A percentile compares a stretch with the other conserved stretches of the same genome.
phyloP scores from a whole-genome alignment of 1,140 invertebrate genomes.

The Fopius arisanus region DNA sequence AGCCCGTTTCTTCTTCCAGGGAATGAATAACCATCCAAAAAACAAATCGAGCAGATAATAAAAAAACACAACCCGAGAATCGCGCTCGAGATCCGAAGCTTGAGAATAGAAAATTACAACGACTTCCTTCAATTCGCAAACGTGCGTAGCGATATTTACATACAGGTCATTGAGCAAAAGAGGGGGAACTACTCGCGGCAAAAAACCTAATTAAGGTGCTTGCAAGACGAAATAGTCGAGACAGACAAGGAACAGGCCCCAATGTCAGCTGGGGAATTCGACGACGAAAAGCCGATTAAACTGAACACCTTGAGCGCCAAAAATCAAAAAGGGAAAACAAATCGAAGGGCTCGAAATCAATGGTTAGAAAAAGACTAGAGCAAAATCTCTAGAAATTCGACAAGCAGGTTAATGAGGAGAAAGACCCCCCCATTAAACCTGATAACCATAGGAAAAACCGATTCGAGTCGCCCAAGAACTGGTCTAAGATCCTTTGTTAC shows the following conservation, averaged over 20 bases:
- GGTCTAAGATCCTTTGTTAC: slow-evolving; percentile 13
- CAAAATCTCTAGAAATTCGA: not conserved
- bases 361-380: not conserved
- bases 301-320: not conserved
- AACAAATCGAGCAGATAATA: slow-evolving; percentile 27
- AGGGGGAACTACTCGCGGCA: not conserved
- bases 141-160: slow-evolving; percentile 12
- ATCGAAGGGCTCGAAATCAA: not conserved
- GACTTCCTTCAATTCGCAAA: slow-evolving; percentile 24
- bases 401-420: not conserved
- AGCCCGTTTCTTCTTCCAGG: slow-evolving; percentile 23
- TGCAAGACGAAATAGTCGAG: not conserved
- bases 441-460: not conserved
- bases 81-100: slow-evolving; percentile 5
- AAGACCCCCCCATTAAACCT: not conserved
- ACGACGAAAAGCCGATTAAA: not conserved
- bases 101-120: slow-evolving; percentile 14
- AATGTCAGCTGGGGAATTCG: not conserved
- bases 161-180: not conserved
- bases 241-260: not conserved
- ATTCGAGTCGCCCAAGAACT: not conserved
- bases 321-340: not conserved
- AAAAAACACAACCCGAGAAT: slow-evolving; percentile 26
- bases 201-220: not conserved
- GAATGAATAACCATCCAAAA: slow-evolving; percentile 21